Evolutionary conservation across 2,113 vertebrate species (phyloP), one percentile per base, ranked within the genome.

Genomic region (Balaenoptera acutorostrata): DNA sequence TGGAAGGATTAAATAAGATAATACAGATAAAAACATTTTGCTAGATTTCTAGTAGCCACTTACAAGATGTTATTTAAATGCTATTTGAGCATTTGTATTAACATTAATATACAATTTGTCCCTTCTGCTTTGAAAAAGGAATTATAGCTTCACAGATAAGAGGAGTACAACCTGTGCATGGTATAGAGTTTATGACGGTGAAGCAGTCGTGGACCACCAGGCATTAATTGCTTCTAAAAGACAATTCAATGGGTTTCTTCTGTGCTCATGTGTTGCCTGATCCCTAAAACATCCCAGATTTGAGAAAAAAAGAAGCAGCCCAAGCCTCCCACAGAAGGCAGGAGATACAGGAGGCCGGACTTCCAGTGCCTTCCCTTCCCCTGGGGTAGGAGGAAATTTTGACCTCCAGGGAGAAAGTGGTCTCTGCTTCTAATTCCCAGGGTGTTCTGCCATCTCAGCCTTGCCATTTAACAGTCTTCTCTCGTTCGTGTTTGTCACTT

Each of bases 381-480:
- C 92, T 39, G 7, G 31, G 8, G 17, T 46, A 8, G 75, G 81
- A 85, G 31, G 29, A 91, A 96, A 93, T 82, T 72, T 85, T 88
- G 64, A 93, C 74, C 71, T 90, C 23, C 69, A 84, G 41, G 61
- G 41, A 96, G 66, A 91, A 94, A 11, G 15, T 55, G 64, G 46
- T 46, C 81, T 97, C 90, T 90, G 36, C 81, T 80, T 92, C 81
- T 36, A 31, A 61, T 77, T 29, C 46, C 29, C 68, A 86, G 25
- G 23, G 10, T 89, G 78, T 85, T 93, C 31, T 49, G 12, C 13
- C 91, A 31, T 74, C 72, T 93, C 66, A 68, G 9, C 46, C 27
- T 93, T 93, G 66, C 27, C 61, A 74, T 89, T 93, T 91, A 41
- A 63, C 8, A 86, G 33, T 83, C 72, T 82, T 82, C 90, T 95